These are phyloP conservation scores for Drosophila rellima DNA, from an alignment of 2,888 invertebrate species.

Conservation along the genomic window DNA sequence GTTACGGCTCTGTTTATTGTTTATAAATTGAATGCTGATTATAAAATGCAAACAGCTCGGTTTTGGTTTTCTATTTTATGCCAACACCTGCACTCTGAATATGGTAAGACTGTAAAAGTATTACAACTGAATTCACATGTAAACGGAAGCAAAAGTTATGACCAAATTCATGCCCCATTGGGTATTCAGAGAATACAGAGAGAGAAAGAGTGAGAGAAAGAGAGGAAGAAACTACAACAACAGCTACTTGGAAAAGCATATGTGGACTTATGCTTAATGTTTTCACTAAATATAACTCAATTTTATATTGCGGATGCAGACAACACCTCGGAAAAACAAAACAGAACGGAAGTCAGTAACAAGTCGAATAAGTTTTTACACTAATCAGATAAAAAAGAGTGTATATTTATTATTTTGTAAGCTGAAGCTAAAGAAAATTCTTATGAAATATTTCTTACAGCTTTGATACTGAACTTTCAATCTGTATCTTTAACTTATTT, in stretches of 20 bases:
- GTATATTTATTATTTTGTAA: neutral
- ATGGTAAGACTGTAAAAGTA: conserved; percentile 1
- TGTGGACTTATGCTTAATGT: conserved; percentile 14
- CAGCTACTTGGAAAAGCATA: conserved; percentile 10
- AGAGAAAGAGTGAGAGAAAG: neutral
- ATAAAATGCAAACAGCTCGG: conserved; percentile 33
- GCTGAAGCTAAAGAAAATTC: neutral
- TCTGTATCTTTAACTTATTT: too few relatives aligned
- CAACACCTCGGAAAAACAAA: conserved; percentile 29
- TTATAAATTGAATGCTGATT: conserved; percentile 41
- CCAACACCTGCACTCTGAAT: conserved; percentile 21
- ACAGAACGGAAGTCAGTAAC: conserved; percentile 18
- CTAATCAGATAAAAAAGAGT: neutral
- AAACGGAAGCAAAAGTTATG: conserved; percentile 34
- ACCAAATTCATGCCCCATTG: conserved; percentile 29
- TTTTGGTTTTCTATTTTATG: conserved; percentile 12
- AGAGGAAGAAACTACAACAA: neutral
- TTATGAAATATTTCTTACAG: too few relatives aligned
- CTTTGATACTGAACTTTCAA: too few relatives aligned
- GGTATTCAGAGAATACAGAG: conserved; percentile 7
- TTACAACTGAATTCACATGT: neutral
- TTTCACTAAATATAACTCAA: conserved; percentile 12
- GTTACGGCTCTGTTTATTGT: conserved; percentile 27
- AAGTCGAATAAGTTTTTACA: conserved; percentile 11
- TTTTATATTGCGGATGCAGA: conserved; percentile 46